phyloP scores from a whole-genome alignment of 2,113 vertebrate species.

The Myotis brandtii region DNA sequence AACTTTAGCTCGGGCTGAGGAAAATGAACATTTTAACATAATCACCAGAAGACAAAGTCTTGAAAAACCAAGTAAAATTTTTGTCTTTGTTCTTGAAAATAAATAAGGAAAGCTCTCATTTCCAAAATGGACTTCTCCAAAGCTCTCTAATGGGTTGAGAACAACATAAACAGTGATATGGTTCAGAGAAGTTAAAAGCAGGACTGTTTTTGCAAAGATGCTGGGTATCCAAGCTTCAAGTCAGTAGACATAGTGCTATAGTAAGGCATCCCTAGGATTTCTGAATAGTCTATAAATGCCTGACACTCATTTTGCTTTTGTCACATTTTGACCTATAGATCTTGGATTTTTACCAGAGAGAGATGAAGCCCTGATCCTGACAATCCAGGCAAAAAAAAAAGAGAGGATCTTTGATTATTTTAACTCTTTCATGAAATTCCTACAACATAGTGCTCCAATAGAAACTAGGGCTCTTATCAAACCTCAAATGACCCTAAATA shows the following conservation, averaged over 20 bases:
- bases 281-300: slow-evolving; percentile 75
- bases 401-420: slow-evolving; percentile 69
- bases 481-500: not conserved
- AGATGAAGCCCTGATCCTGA: slow-evolving; percentile 55
- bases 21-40: not conserved
- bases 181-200: slow-evolving; percentile 52
- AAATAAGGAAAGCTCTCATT: slow-evolving; percentile 32
- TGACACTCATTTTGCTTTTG: not conserved
- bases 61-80: not conserved
- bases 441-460: slow-evolving; percentile 16
- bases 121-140: slow-evolving; percentile 24
- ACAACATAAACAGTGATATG: not conserved
- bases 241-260: not conserved
- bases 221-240: slow-evolving; percentile 45
- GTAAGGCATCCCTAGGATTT: slow-evolving; percentile 46
- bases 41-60: slow-evolving; percentile 8
- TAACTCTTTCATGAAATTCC: slow-evolving; percentile 54
- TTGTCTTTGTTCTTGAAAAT: not conserved
- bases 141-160: not conserved
- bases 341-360: slow-evolving; percentile 61
- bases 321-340: slow-evolving; percentile 65
- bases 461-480: slow-evolving; percentile 46
- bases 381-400: not conserved
- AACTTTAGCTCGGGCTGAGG: not conserved
- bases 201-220: slow-evolving; percentile 45